Evolutionary conservation across 2,797 vertebrate genomes (phyloP).

Genomic region (Huso huso): DNA sequence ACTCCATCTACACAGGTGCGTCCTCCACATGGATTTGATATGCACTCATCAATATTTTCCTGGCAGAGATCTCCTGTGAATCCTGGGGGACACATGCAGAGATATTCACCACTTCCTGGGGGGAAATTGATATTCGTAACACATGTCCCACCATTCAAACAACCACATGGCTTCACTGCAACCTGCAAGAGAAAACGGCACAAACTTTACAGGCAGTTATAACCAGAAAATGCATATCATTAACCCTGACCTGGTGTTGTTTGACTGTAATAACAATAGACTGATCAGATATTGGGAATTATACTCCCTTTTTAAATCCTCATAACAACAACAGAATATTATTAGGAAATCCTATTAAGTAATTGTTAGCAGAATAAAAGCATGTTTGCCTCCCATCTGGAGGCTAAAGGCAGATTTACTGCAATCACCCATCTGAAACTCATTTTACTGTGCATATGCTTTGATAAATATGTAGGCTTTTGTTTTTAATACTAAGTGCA

Average conservation of each 20-base stretch:
- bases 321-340: slow-evolving; percentile 9
- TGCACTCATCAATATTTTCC: slow-evolving; percentile 43
- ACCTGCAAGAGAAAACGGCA: slow-evolving; percentile 41
- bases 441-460: no score
- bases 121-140: slow-evolving; percentile 64
- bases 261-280: slow-evolving; percentile 15
- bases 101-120: slow-evolving; percentile 64
- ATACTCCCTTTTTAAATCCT: slow-evolving; percentile 9
- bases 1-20: slow-evolving; percentile 41
- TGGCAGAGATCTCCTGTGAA: slow-evolving; percentile 54
- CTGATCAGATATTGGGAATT: slow-evolving; percentile 11
- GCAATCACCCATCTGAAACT: slow-evolving; percentile 8
- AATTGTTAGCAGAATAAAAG: slow-evolving; percentile 19
- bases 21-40: slow-evolving; percentile 38
- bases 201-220: background rate
- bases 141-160: slow-evolving; percentile 55
- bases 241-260: slow-evolving; percentile 1
- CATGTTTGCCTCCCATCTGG: slow-evolving; percentile 20
- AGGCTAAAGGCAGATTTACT: slow-evolving; percentile 10
- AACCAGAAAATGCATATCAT: slow-evolving; percentile 5
- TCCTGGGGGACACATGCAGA: slow-evolving; percentile 61
- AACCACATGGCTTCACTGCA: slow-evolving; percentile 58
- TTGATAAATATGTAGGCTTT: no score
- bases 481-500: no score
- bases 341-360: slow-evolving; percentile 14